A percentile compares a stretch with the other conserved stretches of the same genome.
Conservation (phyloP, 2,113 vertebrate genomes). For the Pteronura brasiliensis region DNA sequence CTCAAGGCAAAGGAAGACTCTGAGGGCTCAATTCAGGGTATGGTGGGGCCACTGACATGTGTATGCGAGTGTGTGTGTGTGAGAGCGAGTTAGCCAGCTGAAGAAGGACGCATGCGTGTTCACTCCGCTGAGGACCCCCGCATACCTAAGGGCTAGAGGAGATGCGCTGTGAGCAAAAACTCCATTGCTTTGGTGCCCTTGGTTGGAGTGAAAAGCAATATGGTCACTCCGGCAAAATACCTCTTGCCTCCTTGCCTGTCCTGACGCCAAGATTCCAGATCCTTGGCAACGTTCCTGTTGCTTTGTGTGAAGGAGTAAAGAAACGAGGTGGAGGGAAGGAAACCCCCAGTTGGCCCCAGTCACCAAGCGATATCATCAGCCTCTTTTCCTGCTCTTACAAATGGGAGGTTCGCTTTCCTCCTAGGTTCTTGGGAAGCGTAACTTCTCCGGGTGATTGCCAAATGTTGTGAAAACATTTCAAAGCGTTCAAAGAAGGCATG, state of each 20-base stretch:
- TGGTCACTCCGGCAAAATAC: neutral
- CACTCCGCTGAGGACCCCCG: neutral
- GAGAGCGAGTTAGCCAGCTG: neutral
- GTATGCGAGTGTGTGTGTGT: neutral
- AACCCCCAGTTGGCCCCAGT: too few relatives aligned
- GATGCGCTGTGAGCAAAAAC: neutral
- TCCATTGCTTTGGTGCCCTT: too few relatives aligned
- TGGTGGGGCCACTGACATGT: neutral
- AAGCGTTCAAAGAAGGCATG: neutral
- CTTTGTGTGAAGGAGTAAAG: neutral
- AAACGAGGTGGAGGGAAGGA: neutral
- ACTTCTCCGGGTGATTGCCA: neutral
- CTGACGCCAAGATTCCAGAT: neutral
- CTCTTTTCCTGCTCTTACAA: neutral
- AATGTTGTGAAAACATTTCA: neutral
- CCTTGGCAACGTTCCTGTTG: neutral
- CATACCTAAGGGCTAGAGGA: too few relatives aligned
- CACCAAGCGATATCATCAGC: neutral
- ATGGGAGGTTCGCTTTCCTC: neutral
- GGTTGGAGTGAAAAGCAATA: neutral
- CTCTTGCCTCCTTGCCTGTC: neutral
- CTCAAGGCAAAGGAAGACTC: neutral
- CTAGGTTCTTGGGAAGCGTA: neutral
- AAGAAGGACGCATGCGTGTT: neutral
- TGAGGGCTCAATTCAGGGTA: neutral